Evolutionary conservation across 2,888 invertebrate species (phyloP).

Genomic region (Tetropium fuscum): DNA sequence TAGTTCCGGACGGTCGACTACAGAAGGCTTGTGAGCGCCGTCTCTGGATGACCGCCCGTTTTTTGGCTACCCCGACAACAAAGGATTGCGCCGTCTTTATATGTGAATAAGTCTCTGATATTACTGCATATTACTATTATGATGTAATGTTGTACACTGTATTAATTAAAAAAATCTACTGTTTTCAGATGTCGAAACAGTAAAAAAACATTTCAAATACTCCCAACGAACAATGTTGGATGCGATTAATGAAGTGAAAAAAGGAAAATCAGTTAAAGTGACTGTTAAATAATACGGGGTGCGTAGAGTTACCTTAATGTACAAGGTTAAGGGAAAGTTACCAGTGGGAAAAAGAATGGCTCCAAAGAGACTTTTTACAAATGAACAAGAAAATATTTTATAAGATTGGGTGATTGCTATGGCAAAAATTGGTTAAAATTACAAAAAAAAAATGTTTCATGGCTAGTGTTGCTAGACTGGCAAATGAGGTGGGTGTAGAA

Average conservation of each 20-base stretch:
- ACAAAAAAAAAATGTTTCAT: neutral
- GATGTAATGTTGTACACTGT: neutral
- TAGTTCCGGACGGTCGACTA: too few relatives aligned
- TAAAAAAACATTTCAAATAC: conserved; percentile 3
- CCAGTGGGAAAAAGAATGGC: neutral
- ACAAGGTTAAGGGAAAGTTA: neutral
- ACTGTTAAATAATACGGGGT: neutral
- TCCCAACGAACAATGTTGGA: neutral
- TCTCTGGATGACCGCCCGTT: too few relatives aligned
- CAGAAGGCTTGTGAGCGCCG: too few relatives aligned
- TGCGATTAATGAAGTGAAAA: conserved; percentile 1
- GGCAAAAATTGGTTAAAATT: neutral
- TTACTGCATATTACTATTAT: too few relatives aligned
- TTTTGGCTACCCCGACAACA: too few relatives aligned
- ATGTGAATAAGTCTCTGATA: too few relatives aligned
- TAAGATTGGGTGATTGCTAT: neutral
- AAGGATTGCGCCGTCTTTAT: too few relatives aligned
- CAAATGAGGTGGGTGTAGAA: neutral
- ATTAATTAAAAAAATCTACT: neutral
- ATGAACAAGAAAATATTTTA: neutral
- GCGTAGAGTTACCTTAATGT: neutral
- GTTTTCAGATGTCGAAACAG: conserved; percentile 6
- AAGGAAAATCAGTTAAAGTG: neutral
- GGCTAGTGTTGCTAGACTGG: neutral
- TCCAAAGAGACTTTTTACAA: neutral